Base-by-base conservation (phyloP, 2,797 vertebrate genomes). In the Rhinatrema bivittatum region DNA sequence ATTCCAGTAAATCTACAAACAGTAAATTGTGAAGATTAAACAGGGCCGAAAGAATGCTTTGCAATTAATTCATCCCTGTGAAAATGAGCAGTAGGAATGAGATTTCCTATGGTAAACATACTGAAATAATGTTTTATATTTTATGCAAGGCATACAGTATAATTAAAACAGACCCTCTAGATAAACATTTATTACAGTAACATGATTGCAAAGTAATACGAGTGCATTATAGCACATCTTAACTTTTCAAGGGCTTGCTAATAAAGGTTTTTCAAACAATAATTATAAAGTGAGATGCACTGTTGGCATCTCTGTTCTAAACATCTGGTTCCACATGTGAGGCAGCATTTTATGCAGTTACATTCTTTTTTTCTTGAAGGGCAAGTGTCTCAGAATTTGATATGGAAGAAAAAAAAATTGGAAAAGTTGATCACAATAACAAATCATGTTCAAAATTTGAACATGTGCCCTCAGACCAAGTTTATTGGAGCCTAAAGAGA, bases 91-190 rank as follows among this genome's bases (percentile, higher is more conserved):
- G 30, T 39, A 34, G 39, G 37, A 46, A 24, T 42, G 39, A 45
- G 32, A 16, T 11, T 32, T 29, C 50, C 20, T 8, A 32, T 58
- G 26, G 40, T 60, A 64, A 76, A 53, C 29, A 48, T 46, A 49
- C 46, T 40, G 42, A 68, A 64, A 65, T 42, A 42, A 47, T 53
- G 60, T 35, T 25, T 33, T 42, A 45, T 62, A 50, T 53, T 61
- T 64, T 62, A 47, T 68, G 48, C 42, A 39, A 50, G 28, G 50
- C 42, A 30, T 22, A 57, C 58, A 46, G 28, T 59, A 44, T 68
- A 63, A 72, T 70, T 62, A 65, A 56, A 68, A 53, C 25, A 53
- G 43, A 29, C 36, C 69, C 60, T 66, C 32, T 53, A 64, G 74
- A 57, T 59, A 62, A 48, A 20, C 29, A 62, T 69, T 52, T 32